Conservation (phyloP, 1,140 invertebrate genomes). For the Philaenus spumarius region DNA sequence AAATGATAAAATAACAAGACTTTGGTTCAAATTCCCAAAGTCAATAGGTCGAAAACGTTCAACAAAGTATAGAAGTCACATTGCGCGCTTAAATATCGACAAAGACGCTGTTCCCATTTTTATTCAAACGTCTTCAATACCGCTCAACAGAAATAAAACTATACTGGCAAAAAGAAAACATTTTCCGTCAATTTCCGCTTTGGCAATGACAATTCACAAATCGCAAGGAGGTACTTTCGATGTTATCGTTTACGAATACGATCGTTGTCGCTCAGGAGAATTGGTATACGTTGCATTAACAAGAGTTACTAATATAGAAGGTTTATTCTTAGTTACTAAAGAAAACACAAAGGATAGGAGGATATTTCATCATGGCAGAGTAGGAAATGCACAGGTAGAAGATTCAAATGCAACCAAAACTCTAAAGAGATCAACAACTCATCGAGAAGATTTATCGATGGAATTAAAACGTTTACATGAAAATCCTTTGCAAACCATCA, state of each 20-base stretch:
- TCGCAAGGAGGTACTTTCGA: slow-evolving; percentile 29
- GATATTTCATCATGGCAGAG: not conserved
- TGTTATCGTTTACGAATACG: slow-evolving; percentile 30
- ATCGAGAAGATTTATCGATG: slow-evolving; percentile 3
- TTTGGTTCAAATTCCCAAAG: slow-evolving; percentile 2
- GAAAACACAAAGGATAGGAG: too few species aligned
- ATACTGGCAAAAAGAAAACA: slow-evolving; percentile 33
- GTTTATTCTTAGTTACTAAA: slow-evolving; percentile 20
- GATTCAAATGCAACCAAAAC: not conserved
- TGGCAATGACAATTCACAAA: slow-evolving; percentile 32
- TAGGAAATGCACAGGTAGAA: not conserved
- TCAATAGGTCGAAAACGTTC: not conserved
- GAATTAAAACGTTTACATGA: slow-evolving; percentile 1
- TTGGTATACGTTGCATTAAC: slow-evolving; percentile 29
- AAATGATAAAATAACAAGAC: slow-evolving; percentile 1
- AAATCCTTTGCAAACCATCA: slow-evolving; percentile 7
- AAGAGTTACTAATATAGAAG: slow-evolving; percentile 25
- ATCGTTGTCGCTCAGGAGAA: slow-evolving; percentile 13
- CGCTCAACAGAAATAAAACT: slow-evolving; percentile 31
- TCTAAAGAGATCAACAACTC: slow-evolving; percentile 11
- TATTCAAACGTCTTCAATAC: slow-evolving; percentile 18
- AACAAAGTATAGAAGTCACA: too few species aligned
- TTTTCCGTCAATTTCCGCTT: slow-evolving; percentile 32
- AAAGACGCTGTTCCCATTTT: too few species aligned
- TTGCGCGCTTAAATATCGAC: too few species aligned